Conservation (phyloP, 1,140 invertebrate species). For the Chionoecetes opilio region DNA sequence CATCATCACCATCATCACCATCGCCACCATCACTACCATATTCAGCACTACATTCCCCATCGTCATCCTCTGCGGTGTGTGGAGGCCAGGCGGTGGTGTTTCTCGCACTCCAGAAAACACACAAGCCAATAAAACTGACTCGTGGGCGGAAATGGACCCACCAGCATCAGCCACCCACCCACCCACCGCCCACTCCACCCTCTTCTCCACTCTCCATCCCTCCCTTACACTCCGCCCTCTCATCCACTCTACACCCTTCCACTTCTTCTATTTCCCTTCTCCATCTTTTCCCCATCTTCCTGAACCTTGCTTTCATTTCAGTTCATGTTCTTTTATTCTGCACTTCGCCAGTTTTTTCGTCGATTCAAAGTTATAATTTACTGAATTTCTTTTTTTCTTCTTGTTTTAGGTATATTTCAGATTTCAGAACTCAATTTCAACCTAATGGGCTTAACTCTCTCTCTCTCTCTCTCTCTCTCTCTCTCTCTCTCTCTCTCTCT, state of each 20-base stretch:
- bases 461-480: too few relatives aligned
- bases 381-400: not conserved
- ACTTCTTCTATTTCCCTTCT: not conserved
- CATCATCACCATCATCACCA: not conserved
- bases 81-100: not conserved
- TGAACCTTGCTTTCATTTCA: not conserved
- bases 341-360: not conserved
- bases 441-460: not conserved
- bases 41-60: not conserved
- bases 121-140: constrained; percentile 18
- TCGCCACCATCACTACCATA: not conserved
- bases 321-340: not conserved
- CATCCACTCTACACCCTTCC: not conserved
- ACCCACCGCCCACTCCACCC: not conserved
- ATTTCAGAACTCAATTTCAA: not conserved
- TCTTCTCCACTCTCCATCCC: not conserved
- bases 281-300: not conserved
- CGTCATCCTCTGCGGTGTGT: not conserved
- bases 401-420: not conserved
- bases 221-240: not conserved
- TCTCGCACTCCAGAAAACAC: not conserved
- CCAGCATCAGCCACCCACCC: not conserved
- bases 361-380: not conserved
- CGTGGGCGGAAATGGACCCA: not conserved
- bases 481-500: not conserved